A percentile compares a stretch with the other conserved stretches of the same genome.
Evolutionary conservation across 2,797 vertebrate genomes (phyloP).

Genomic region (Gadopsis marmoratus): DNA sequence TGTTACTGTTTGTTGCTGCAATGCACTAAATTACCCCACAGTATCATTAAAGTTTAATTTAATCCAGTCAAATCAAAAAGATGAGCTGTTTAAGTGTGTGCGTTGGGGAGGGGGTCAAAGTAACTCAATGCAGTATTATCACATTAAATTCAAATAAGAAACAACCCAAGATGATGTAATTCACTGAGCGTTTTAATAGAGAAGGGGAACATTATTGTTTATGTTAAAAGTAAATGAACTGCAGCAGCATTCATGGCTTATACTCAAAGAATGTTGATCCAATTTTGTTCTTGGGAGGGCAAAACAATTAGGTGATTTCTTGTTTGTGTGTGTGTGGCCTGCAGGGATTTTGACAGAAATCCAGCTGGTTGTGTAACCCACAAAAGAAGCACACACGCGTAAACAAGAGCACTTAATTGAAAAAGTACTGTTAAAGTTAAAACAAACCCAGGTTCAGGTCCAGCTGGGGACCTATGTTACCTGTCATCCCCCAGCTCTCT

Average conservation of each 20-base stretch:
- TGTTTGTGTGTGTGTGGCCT: constrained; percentile 37
- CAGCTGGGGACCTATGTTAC: background rate
- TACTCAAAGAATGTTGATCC: constrained; percentile 38
- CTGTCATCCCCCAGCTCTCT: background rate
- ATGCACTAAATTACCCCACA: background rate
- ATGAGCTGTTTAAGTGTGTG: constrained; percentile 7
- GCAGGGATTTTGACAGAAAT: constrained; percentile 32
- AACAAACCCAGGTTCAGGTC: constrained; percentile 15
- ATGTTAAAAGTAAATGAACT: constrained; percentile 55
- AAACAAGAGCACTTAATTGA: constrained; percentile 38
- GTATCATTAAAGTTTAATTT: constrained; percentile 33
- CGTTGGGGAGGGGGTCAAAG: constrained; percentile 15
- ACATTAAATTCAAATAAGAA: constrained; percentile 47
- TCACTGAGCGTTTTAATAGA: constrained; percentile 18
- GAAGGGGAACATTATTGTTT: constrained; percentile 33
- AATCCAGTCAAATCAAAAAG: constrained; percentile 21
- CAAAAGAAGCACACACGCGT: constrained; percentile 33
- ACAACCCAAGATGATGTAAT: constrained; percentile 45
- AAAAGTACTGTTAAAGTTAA: constrained; percentile 31
- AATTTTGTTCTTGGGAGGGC: constrained; percentile 50
- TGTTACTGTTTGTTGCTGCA: constrained; percentile 23
- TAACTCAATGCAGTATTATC: constrained; percentile 30
- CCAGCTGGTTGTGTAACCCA: constrained; percentile 35
- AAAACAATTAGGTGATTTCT: constrained; percentile 43
- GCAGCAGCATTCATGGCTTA: constrained; percentile 28